Base-by-base conservation (phyloP, 2,113 vertebrate species). In the Thunnus thynnus region DNA sequence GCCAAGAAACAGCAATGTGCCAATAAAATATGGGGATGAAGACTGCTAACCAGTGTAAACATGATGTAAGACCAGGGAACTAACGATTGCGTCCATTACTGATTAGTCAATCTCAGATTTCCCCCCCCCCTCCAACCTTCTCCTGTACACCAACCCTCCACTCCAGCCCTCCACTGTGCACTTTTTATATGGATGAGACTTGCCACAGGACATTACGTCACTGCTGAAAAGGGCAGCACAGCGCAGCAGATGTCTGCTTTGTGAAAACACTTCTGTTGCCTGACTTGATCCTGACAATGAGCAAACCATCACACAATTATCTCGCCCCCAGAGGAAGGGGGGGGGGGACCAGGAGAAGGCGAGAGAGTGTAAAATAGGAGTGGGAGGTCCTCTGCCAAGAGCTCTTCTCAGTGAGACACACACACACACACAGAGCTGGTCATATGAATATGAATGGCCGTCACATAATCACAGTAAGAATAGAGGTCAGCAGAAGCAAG, bases 201-300 rank as follows among this genome's bases (percentile, higher is more conserved):
- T 32, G 78, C 70, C 52, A 85, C 66, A 27, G 82, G 72, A 88
- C 91, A 89, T 94, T 86, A 93, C 80, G 84, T 93, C 92, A 93
- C 73, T 56, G 74, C 63, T 91, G 77, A 94, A 91, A 92, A 85
- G 82, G 85, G 86, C 84, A 89, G 71, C 81, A 72, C 82, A 83
- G 84, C 77, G 47, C 62, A 85, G 90, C 94, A 94, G 94, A 95
- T 93, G 92, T 93, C 87, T 84, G 85, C 88, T 93, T 92, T 93
- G 91, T 92, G 82, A 84, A 88, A 93, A 91, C 84, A 91, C 79
- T 56, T 85, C 72, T 55, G 72, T 67, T 85, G 77, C 84, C 87
- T 89, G 86, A 89, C 78, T 72, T 86, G 88, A 91, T 86, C 86
- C 80, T 27, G 79, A 94, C 91, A 95, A 94, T 91, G 81, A 91